phyloP scores from a whole-genome alignment of 2,797 vertebrate genomes.

The Rhynchonycteris naso region DNA sequence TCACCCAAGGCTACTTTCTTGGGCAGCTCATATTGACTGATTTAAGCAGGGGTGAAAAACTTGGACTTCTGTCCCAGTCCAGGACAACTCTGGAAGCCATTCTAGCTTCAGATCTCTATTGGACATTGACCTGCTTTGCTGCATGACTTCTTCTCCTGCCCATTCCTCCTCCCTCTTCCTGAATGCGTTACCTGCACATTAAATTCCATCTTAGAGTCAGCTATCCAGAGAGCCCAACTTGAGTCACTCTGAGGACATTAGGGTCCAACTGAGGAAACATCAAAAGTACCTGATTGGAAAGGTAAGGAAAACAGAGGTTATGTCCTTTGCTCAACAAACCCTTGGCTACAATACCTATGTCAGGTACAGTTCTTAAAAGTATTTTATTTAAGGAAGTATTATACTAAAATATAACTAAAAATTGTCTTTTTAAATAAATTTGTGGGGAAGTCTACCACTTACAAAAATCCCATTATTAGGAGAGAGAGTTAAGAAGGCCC shows the following conservation, averaged over 20 bases:
- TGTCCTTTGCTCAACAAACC: not conserved
- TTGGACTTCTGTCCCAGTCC: not conserved
- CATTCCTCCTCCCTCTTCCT: not conserved
- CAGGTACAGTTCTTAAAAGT: not conserved
- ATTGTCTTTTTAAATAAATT: not conserved
- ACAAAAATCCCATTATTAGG: not conserved
- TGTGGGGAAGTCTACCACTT: not conserved
- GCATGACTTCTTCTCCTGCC: not conserved
- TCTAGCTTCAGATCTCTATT: not conserved
- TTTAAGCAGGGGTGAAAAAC: not conserved
- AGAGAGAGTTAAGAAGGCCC: not conserved
- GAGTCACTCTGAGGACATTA: not conserved
- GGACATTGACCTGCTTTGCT: not conserved
- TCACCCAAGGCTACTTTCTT: not conserved
- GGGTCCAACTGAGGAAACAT: not conserved
- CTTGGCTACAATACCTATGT: not conserved
- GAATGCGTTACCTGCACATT: not conserved
- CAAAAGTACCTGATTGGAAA: not conserved
- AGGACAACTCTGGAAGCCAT: not conserved
- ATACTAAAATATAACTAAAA: not conserved
- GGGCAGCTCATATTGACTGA: accelerated
- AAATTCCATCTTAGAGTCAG: not conserved
- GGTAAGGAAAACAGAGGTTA: not conserved
- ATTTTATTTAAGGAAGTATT: not conserved
- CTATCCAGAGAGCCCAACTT: not conserved